phyloP scores from a whole-genome alignment of 2,888 invertebrate species.

The Tetramorium bicarinatum region DNA sequence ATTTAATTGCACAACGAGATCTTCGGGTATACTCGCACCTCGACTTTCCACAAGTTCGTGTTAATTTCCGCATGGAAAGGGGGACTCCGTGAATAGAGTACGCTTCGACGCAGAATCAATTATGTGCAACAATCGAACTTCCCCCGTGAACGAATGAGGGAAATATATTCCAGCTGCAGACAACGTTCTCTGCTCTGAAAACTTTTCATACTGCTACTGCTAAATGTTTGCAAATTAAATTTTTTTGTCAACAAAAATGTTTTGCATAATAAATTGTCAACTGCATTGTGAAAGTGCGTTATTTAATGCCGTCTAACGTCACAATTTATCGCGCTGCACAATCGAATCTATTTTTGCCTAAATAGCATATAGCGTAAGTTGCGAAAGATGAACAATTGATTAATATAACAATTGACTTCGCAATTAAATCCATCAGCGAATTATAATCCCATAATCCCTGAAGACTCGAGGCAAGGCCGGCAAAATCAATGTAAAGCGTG shows the following conservation, averaged over 20 bases:
- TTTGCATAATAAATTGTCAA: not conserved
- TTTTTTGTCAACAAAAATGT: not conserved
- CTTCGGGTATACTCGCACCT: constrained; percentile 29
- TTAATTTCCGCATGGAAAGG: constrained; percentile 53
- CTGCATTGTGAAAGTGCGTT: not conserved
- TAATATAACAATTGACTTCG: constrained; percentile 16
- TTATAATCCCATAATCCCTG: not conserved
- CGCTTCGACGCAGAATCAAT: constrained; percentile 58
- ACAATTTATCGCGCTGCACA: not conserved
- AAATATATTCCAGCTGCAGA: constrained; percentile 15
- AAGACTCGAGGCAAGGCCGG: constrained; percentile 19
- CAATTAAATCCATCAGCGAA: constrained; percentile 16
- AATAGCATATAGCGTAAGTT: not conserved
- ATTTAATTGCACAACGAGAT: constrained; percentile 45
- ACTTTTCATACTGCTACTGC: not conserved
- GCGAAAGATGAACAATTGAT: not conserved
- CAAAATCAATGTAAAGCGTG: constrained; percentile 53
- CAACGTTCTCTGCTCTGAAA: not conserved
- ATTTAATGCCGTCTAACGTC: not conserved
- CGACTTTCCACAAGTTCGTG: constrained; percentile 58
- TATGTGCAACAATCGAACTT: constrained; percentile 58
- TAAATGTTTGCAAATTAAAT: constrained; percentile 19
- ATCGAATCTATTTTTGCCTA: not conserved
- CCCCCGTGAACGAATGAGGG: constrained; percentile 38
- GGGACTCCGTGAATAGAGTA: constrained; percentile 32